Evolutionary conservation across 2,797 vertebrate species (phyloP).

Genomic region (Thamnophis elegans): DNA sequence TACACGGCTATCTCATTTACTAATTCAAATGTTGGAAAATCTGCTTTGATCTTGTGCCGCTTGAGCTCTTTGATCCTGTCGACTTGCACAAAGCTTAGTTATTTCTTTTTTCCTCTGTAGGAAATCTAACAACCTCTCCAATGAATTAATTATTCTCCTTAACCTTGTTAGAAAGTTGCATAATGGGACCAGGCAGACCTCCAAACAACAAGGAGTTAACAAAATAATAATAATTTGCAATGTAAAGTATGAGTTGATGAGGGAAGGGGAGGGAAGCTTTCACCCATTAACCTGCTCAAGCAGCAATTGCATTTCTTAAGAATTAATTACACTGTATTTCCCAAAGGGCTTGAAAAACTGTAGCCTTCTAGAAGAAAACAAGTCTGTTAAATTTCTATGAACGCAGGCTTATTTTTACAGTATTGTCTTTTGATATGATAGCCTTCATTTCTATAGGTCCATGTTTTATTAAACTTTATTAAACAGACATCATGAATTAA

Average conservation of each 20-base stretch:
- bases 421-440: neutral
- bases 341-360: constrained; percentile 18
- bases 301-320: constrained; percentile 12
- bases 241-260: constrained; percentile 22
- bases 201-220: neutral
- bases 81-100: neutral
- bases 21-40: neutral
- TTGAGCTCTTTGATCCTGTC: neutral
- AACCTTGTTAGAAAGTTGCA: neutral
- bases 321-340: constrained; percentile 23
- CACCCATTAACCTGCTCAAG: constrained; percentile 16
- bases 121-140: neutral
- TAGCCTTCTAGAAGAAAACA: neutral
- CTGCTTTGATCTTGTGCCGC: neutral
- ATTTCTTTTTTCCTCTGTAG: neutral
- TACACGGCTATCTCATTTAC: neutral
- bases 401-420: neutral
- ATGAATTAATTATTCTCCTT: constrained; percentile 9
- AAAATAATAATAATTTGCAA: constrained; percentile 32
- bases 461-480: neutral
- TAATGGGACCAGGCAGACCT: neutral
- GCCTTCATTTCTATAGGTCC: neutral
- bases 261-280: constrained; percentile 2
- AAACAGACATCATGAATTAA: neutral
- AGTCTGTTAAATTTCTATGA: neutral